Percentiles rank a stretch among this genome's conserved stretches.
Conservation (phyloP, 2,797 vertebrate genomes). For the Xenopus petersii region DNA sequence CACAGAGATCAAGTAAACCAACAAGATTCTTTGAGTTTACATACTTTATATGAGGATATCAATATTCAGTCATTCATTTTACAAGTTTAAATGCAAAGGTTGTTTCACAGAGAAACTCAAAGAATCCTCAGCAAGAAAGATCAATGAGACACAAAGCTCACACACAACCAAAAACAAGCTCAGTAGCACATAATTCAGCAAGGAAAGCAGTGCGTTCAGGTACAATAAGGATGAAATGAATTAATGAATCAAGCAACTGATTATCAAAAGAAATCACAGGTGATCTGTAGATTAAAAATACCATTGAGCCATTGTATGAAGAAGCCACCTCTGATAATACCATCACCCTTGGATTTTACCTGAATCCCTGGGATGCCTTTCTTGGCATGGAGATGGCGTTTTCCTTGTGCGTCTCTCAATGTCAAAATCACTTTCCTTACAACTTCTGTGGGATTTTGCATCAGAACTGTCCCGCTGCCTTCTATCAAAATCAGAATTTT, state of each 20-base stretch:
- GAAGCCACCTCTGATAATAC: background rate
- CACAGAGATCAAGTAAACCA: too few relatives aligned
- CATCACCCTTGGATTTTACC: constrained; percentile 58
- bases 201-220: too few relatives aligned
- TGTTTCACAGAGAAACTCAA: background rate
- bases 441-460: constrained; percentile 48
- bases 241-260: too few relatives aligned
- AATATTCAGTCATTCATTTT: too few relatives aligned
- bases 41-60: too few relatives aligned
- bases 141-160: background rate
- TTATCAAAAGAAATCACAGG: too few relatives aligned
- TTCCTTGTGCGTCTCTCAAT: constrained; percentile 48
- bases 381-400: constrained; percentile 47
- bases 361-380: constrained; percentile 51
- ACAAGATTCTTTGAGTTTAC: background rate
- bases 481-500: constrained; percentile 1
- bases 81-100: too few relatives aligned
- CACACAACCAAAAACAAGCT: background rate
- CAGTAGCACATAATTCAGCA: too few relatives aligned
- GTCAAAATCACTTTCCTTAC: constrained; percentile 53
- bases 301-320: background rate
- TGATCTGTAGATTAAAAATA: background rate
- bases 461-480: constrained; percentile 31
- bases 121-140: background rate
- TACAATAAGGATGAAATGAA: too few relatives aligned